Evolutionary conservation across 2,888 invertebrate species (phyloP).

Genomic region (Gonocerus acuteangulatus): DNA sequence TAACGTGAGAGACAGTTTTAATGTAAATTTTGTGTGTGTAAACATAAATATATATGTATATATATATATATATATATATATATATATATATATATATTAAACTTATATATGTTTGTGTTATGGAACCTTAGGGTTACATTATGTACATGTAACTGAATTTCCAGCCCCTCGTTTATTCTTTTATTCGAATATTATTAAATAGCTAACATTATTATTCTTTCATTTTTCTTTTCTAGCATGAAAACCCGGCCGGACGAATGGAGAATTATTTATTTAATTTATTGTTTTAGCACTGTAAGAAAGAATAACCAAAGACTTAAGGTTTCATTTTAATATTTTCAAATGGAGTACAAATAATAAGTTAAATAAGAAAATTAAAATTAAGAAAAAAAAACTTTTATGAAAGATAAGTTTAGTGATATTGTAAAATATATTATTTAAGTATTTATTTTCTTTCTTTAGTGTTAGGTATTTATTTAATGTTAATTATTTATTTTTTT

Average conservation of each 20-base stretch:
- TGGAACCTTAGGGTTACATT: too few species aligned
- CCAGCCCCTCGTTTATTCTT: neutral
- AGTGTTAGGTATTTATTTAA: conserved; percentile 1
- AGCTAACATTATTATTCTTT: neutral
- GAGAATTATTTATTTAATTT: conserved; percentile 21
- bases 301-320: conserved; percentile 36
- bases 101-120: too few species aligned
- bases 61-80: too few species aligned
- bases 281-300: conserved; percentile 23
- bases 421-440: neutral
- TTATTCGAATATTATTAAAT: neutral
- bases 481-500: conserved; percentile 26
- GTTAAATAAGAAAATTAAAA: neutral
- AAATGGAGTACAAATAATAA: conserved; percentile 32
- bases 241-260: conserved; percentile 10
- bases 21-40: too few species aligned
- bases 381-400: neutral
- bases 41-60: too few species aligned
- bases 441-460: conserved; percentile 6
- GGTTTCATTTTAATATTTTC: conserved; percentile 37
- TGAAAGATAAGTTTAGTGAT: neutral
- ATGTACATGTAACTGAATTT: too few species aligned
- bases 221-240: conserved; percentile 27
- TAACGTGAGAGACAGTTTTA: too few species aligned
- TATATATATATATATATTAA: too few species aligned